Evolutionary conservation across 2,797 vertebrate species (phyloP).

Genomic region (Coregonus sp.): DNA sequence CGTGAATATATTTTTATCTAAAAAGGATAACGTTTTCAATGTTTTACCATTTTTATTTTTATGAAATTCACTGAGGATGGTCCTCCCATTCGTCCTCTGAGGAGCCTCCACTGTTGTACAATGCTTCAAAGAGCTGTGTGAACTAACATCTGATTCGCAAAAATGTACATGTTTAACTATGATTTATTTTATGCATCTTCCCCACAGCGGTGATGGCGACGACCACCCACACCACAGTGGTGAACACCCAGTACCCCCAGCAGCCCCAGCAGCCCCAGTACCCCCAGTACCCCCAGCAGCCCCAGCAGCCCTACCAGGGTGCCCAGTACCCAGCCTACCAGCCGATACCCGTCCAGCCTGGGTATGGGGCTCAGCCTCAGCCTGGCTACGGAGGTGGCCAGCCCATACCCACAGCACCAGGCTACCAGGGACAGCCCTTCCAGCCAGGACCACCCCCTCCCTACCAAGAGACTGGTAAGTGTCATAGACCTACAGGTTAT

Average conservation of each 20-base stretch:
- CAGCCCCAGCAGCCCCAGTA: conserved; percentile 70
- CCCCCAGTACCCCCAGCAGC: conserved; percentile 52
- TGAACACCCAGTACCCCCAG: conserved; percentile 67
- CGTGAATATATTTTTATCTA: no score
- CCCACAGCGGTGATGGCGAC: conserved; percentile 68
- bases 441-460: conserved; percentile 36
- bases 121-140: no score
- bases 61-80: no score
- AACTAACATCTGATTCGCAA: no score
- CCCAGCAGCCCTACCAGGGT: conserved; percentile 65
- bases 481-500: not conserved
- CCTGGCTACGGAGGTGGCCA: conserved; percentile 53
- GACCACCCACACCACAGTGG: conserved; percentile 72
- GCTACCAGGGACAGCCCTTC: conserved; percentile 41
- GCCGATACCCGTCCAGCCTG: conserved; percentile 62
- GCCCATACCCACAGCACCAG: conserved; percentile 35
- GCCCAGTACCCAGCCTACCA: conserved; percentile 69
- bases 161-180: no score
- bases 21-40: no score
- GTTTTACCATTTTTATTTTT: no score
- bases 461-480: conserved; percentile 59
- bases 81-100: no score
- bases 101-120: no score
- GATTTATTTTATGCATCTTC: no score
- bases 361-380: conserved; percentile 40